Base-by-base conservation (phyloP, 2,888 invertebrate species). In the Lithophane semibrunnea region DNA sequence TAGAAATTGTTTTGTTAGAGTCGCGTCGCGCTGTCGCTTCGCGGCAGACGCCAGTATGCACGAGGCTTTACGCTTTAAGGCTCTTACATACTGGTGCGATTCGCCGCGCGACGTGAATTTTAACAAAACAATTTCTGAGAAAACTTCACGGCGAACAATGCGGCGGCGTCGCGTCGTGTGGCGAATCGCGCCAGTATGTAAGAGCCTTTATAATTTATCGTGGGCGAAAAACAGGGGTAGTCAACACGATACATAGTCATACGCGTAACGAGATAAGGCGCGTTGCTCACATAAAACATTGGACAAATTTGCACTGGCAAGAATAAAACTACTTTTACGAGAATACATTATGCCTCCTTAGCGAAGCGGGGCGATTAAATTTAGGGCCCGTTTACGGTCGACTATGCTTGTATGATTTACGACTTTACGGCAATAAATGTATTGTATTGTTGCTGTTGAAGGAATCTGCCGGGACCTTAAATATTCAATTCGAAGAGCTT, bases 311-410 rank as follows among this genome's bases (percentile, higher is more conserved):
- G 88, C 88, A 87, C 72, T 86, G 84, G 78, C 82, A 83, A 84
- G 84, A 88, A 88, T 89, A 89, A 86, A 90, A 91, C 90, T 91
- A 90, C 89, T 89, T 92, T 93, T 90, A 92, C 88, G 90, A 89
- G 87, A 84, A 84, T 83, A 88, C 86, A 85, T 89, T 82, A 88
- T 74, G 67, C 77, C 86, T 89, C 83, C 87, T 92, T 90, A 90
- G 91, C 89, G 83, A 76, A 85, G 87, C 84, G 82, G 80, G 81
- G 76, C 91, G 90, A 92, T 93, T 92, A 92, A 91, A 90, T 92
- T 92, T 90, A 92, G 89, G 91, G 86, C 86, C 88, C 86, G 89
- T 92, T 93, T 92, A 92, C 82, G 88, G 80, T 78, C 84, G 80
- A 75, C 86, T 84, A 85, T 87, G 89, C 74, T 83, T 75, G 86